Percentiles rank a stretch among this genome's conserved stretches.
Evolutionary conservation across 2,888 invertebrate species (phyloP).

Genomic region (Metallyticus violacea): DNA sequence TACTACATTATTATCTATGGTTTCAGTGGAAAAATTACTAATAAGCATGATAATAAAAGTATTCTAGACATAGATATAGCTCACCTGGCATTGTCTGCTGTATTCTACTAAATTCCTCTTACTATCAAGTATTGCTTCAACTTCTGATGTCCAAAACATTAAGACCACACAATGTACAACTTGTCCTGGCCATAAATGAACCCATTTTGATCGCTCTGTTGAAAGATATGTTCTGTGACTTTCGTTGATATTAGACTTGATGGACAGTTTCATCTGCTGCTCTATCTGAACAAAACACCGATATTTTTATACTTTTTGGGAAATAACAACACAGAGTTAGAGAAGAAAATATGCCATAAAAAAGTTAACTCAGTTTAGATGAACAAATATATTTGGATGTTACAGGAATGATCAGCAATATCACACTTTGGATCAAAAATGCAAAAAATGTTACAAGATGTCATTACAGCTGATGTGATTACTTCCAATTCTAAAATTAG

Average conservation of each 20-base stretch:
- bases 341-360: no score
- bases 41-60: background rate
- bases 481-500: no score
- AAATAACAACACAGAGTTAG: no score
- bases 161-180: constrained; percentile 75
- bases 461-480: no score
- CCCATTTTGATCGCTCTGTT: constrained; percentile 64
- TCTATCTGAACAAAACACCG: constrained; percentile 63
- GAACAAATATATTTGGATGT: no score
- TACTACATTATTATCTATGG: no score
- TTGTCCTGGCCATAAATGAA: constrained; percentile 77
- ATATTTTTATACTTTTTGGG: no score
- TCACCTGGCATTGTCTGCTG: background rate
- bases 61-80: background rate
- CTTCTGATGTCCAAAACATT: constrained; percentile 80
- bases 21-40: no score
- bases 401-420: no score
- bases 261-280: constrained; percentile 71
- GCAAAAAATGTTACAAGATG: no score
- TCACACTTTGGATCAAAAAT: no score
- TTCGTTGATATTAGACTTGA: constrained; percentile 64
- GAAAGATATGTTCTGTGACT: constrained; percentile 64
- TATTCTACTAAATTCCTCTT: constrained; percentile 34
- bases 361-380: no score
- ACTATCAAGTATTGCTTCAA: constrained; percentile 65